These are phyloP conservation scores for Lacanobia oleracea DNA, from an alignment of 2,888 invertebrate species.

Conservation along the genomic window DNA sequence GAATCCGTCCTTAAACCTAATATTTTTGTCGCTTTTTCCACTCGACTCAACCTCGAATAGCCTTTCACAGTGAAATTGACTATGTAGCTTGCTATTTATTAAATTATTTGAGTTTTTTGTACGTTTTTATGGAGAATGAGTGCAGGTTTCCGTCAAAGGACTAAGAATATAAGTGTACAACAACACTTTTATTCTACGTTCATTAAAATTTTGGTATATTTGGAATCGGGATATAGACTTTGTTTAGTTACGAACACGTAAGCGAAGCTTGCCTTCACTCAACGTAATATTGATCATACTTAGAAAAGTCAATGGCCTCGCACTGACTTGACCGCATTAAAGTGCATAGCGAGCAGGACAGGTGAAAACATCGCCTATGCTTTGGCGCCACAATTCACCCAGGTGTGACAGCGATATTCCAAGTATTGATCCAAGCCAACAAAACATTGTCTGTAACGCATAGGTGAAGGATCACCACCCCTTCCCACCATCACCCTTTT, in stretches of 20 bases:
- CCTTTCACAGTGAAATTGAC: background rate
- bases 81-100: background rate
- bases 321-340: background rate
- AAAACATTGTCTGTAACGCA: background rate
- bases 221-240: background rate
- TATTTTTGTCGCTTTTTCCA: background rate
- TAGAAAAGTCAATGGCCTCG: background rate
- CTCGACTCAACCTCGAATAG: background rate
- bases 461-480: background rate
- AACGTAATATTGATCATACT: background rate
- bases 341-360: background rate
- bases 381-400: background rate
- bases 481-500: no score
- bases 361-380: background rate
- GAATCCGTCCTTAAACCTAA: background rate
- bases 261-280: background rate
- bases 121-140: background rate
- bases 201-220: background rate
- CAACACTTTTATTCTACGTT: background rate
- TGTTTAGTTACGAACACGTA: background rate
- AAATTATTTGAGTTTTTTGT: background rate
- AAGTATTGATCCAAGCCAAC: constrained; percentile 17
- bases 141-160: background rate
- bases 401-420: background rate
- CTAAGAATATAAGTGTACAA: background rate